phyloP scores from a whole-genome alignment of 2,888 invertebrate genomes.

The Andrena bucephala region DNA sequence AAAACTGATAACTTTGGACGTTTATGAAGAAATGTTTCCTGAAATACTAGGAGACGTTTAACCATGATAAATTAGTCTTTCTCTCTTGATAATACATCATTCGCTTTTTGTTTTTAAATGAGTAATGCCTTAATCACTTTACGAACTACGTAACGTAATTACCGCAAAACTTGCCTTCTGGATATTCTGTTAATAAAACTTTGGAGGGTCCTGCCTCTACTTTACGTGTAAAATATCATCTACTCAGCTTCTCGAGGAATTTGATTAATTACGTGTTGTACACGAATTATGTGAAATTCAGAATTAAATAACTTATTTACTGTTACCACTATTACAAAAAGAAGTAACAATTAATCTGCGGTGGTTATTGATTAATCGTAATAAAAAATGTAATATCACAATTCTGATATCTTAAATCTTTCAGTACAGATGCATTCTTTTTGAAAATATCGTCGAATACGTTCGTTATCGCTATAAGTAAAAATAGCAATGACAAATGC shows the following conservation, averaged over 20 bases:
- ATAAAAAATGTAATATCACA: too few species aligned
- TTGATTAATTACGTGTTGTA: not conserved
- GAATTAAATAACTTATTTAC: not conserved
- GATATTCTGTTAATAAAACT: not conserved
- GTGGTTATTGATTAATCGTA: too few species aligned
- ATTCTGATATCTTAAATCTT: too few species aligned
- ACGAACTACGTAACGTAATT: conserved; percentile 10
- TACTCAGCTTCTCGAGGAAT: not conserved
- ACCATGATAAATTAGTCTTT: conserved; percentile 23
- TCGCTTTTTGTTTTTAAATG: not conserved
- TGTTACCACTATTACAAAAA: not conserved
- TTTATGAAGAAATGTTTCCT: conserved; percentile 6
- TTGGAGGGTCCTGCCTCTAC: not conserved
- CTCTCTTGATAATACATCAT: conserved; percentile 14
- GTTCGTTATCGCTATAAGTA: too few species aligned
- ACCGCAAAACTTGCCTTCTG: not conserved
- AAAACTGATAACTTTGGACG: not conserved
- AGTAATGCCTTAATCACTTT: conserved; percentile 12
- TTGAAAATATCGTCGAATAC: too few species aligned
- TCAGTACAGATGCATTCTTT: too few species aligned
- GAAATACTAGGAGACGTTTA: not conserved
- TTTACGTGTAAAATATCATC: not conserved
- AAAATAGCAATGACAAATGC: too few species aligned
- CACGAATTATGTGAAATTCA: not conserved
- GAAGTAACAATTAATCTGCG: too few species aligned